Evolutionary conservation across 2,797 vertebrate species (phyloP), one percentile per base, ranked within the genome.

Genomic region (Cirrhinus molitorella): DNA sequence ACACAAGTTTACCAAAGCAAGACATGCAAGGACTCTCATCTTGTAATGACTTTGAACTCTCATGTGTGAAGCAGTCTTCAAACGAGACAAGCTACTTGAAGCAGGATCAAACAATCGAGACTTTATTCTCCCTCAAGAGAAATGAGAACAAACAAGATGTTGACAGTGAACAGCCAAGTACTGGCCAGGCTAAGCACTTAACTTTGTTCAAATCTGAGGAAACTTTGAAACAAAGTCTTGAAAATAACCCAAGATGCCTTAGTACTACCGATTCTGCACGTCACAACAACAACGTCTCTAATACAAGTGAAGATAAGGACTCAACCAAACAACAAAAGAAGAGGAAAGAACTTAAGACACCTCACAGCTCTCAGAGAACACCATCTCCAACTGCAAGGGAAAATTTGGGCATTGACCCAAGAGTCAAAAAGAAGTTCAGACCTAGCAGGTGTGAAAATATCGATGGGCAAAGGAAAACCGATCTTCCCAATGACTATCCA

Each of bases 391-490:
- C 92, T 75, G 96, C 97, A 73, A 93, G 95, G n/a, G 97, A 98
- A 90, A 98, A 96, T 90, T 85, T 95, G 21, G 93, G 93, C 3
- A 90, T 94, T 12, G 95, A 96, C 0, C 93, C 94, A 0, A 96
- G 95, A 84, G 93, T 88, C 75, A 95, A 96, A 90, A 98, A 96
- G 88, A 98, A 96, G 88, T 90, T 93, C 71, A 93, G 94, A 19
- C 91, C 93, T 0, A 91, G 80, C 19, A 97, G 95, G 88, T 93
- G 89, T 2, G 93, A 95, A 73, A 91, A 93, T 51, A 0, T 85
- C 0, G 81, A 92, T 0, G 87, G 93, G 88, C 93, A 94, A 57
- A 95, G 93, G 70, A 96, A 92, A 77, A 68, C 89, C 0, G 91
- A 96, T 7, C 94, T 94, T 91, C 88, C 91, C 37, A 93, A 88